These are phyloP conservation scores for Protobothrops mucrosquamatus DNA, from an alignment of 2,113 vertebrate species.

Conservation along the genomic window DNA sequence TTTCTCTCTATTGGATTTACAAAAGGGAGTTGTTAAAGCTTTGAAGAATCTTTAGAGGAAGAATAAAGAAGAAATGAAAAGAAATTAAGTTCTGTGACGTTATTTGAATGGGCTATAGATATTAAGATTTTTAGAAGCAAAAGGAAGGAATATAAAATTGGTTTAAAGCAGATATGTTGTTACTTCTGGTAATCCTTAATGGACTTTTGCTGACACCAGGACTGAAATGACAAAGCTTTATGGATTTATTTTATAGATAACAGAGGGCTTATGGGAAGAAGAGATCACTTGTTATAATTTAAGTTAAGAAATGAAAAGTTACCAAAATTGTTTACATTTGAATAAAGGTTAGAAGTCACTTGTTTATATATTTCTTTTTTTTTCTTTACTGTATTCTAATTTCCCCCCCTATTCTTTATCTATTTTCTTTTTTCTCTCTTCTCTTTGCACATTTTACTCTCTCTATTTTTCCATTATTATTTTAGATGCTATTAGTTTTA, in stretches of 20 bases:
- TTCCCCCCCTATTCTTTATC: neutral
- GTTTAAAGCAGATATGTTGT: neutral
- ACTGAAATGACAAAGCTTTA: neutral
- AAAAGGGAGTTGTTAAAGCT: neutral
- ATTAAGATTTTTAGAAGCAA: neutral
- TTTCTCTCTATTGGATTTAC: neutral
- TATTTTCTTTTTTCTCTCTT: neutral
- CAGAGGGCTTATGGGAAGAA: neutral
- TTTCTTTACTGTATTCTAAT: neutral
- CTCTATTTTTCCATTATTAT: neutral
- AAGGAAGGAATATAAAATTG: neutral
- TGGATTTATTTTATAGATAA: neutral
- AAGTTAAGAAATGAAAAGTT: neutral
- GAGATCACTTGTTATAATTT: neutral
- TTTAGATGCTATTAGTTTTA: neutral
- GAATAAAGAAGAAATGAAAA: neutral
- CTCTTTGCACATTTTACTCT: neutral
- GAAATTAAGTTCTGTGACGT: neutral
- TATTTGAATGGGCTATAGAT: neutral
- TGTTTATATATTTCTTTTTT: neutral
- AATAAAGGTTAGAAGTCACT: neutral
- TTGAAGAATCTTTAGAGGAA: neutral
- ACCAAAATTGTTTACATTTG: neutral
- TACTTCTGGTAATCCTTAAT: neutral
- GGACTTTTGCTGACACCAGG: neutral